phyloP scores from a whole-genome alignment of 2,113 vertebrate genomes.

The Chloropsis cyanopogon region DNA sequence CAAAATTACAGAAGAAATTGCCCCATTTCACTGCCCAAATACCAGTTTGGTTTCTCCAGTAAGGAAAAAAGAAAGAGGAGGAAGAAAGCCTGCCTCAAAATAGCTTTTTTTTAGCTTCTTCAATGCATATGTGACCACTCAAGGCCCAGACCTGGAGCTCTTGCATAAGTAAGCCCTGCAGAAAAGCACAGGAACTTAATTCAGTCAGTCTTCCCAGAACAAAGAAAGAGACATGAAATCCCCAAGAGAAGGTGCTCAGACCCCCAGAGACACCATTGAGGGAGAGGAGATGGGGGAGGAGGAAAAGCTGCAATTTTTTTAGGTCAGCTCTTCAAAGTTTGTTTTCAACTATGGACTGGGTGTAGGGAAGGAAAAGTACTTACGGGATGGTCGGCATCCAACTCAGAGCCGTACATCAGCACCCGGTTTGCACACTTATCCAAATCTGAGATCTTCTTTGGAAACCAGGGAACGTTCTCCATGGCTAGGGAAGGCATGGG shows the following conservation, averaged over 20 bases:
- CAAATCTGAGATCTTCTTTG: slow-evolving; percentile 94
- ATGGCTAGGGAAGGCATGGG: slow-evolving; percentile 75
- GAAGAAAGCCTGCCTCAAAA: not conserved
- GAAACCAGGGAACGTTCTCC: slow-evolving; percentile 91
- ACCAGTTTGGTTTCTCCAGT: not conserved
- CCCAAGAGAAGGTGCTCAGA: not conserved
- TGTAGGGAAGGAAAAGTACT: not conserved
- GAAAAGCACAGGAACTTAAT: not conserved
- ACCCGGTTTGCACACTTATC: slow-evolving; percentile 95
- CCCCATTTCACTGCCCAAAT: not conserved
- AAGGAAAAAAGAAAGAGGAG: not conserved
- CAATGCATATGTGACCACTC: not conserved
- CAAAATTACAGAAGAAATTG: not conserved
- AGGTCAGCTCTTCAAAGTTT: not conserved
- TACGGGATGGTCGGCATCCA: slow-evolving; percentile 93
- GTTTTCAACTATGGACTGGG: not conserved
- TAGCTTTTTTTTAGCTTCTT: not conserved
- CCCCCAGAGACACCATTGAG: fast-evolving
- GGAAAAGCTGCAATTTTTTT: not conserved
- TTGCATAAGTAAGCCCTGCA: not conserved
- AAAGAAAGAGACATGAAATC: not conserved
- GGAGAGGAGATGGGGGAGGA: not conserved
- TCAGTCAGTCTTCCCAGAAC: not conserved
- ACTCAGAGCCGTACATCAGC: slow-evolving; percentile 93
- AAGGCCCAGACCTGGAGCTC: not conserved